Base-by-base conservation (phyloP, 2,797 vertebrate genomes). In the Gobionotothen gibberifrons region DNA sequence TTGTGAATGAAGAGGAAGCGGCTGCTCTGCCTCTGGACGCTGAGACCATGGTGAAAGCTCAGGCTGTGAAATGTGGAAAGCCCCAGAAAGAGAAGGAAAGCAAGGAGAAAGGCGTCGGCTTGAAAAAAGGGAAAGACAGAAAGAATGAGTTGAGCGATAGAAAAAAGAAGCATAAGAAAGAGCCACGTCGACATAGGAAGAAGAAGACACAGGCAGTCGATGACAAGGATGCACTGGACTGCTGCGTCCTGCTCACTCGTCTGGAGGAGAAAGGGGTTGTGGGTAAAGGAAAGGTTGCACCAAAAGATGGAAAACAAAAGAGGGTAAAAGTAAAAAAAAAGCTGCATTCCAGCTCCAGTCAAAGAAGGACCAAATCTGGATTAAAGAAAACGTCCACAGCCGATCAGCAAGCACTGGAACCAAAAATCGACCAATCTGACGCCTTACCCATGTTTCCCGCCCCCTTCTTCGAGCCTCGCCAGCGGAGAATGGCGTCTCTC, bases 161-260 rank as follows among this genome's bases (percentile, higher is more conserved):
- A 74, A 86, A 72, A 15, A 78, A 76, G 53, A 89, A 85, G 53
- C 86, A 83, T 54, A 88, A 89, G 79, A 93, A 85, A 81, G 90
- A 86, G 63, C 79, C 74, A 11, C 84, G 84, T 68, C 74, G 80
- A 29, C 85, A 91, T 82, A 16, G 95, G 81, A 95, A 94, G 68
- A 95, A 94, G 68, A 95, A 95, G 78, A 91, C 92, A 0, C 90
- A 94, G 19, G 80, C 85, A 8, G 90, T 92, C 48, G 85, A 93
- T 0, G 88, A 90, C 48, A 94, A 94, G 56, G 95, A 94, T 65
- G 93, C 96, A 16, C 95, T 97, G 85, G 95, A 96, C 86, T 99
- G 98, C 77, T 95, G 97, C 36, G 98, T 99, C 74, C 89, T 98
- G 64, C 96, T 99, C 80, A 98, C 97, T 51, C 95, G 97, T 74